These are phyloP conservation scores for Diaphora mendica DNA, from an alignment of 2,888 invertebrate genomes.

Conservation along the genomic window DNA sequence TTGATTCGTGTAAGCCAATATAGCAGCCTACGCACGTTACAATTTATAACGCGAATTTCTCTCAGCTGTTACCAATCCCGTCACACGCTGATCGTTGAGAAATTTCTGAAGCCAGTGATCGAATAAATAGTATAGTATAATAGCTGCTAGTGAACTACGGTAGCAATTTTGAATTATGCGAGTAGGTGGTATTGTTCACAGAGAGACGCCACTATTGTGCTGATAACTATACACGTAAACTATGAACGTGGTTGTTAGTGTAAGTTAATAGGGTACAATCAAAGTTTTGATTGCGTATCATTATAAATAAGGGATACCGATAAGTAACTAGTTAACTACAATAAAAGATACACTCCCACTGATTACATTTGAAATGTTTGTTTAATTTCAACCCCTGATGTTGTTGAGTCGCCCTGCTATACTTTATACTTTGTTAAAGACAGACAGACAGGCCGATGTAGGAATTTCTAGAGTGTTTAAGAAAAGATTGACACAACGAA, in stretches of 20 bases:
- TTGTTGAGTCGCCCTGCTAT: background rate
- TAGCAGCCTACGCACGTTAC: slow-evolving; percentile 47
- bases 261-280: slow-evolving; percentile 26
- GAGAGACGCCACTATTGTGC: slow-evolving; percentile 35
- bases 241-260: slow-evolving; percentile 23
- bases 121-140: slow-evolving; percentile 56
- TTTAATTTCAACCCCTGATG: background rate
- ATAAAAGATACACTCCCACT: background rate
- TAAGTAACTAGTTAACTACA: background rate
- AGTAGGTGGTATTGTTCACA: slow-evolving; percentile 45
- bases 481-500: background rate
- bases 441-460: no score
- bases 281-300: slow-evolving; percentile 17
- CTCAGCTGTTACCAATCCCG: slow-evolving; percentile 66
- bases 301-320: background rate
- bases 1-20: slow-evolving; percentile 61
- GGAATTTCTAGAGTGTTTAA: background rate
- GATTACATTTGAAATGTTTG: background rate
- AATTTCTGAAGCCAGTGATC: slow-evolving; percentile 55
- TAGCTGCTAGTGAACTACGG: slow-evolving; percentile 30
- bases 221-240: slow-evolving; percentile 34
- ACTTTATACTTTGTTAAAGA: background rate
- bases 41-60: slow-evolving; percentile 72
- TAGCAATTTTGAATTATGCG: slow-evolving; percentile 52
- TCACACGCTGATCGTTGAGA: slow-evolving; percentile 42